Conservation (phyloP, 1,140 invertebrate genomes). For the Mya arenaria region DNA sequence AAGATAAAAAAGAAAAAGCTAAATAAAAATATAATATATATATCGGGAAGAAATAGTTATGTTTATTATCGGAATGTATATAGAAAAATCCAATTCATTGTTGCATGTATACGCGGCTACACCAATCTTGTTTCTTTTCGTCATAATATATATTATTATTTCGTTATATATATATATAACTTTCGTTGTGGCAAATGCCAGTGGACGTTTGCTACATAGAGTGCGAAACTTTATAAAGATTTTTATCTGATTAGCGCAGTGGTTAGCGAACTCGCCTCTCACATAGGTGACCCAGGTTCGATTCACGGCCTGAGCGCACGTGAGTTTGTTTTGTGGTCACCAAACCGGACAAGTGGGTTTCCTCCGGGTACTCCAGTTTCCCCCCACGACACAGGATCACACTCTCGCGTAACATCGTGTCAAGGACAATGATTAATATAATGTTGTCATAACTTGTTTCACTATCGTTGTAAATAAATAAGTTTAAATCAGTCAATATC, state of each 20-base stretch:
- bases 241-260: no score
- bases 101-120: neutral
- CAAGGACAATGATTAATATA: neutral
- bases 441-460: neutral
- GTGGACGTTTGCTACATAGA: no score
- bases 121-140: neutral
- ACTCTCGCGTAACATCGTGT: neutral
- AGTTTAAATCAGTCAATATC: no score
- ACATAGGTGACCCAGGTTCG: no score
- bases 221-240: no score
- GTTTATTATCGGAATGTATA: neutral
- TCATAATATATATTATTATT: neutral
- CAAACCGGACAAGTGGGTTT: no score
- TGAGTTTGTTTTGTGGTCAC: no score
- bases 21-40: neutral
- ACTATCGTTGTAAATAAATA: neutral
- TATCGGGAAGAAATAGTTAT: neutral
- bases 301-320: no score
- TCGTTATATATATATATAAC: neutral
- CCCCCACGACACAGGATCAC: neutral
- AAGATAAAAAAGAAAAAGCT: constrained; percentile 66
- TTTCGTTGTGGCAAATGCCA: no score
- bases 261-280: no score
- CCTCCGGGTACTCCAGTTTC: no score
- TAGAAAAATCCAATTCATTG: neutral